Evolutionary conservation across 2,113 vertebrate species (phyloP).

Genomic region (Quiscalus mexicanus): DNA sequence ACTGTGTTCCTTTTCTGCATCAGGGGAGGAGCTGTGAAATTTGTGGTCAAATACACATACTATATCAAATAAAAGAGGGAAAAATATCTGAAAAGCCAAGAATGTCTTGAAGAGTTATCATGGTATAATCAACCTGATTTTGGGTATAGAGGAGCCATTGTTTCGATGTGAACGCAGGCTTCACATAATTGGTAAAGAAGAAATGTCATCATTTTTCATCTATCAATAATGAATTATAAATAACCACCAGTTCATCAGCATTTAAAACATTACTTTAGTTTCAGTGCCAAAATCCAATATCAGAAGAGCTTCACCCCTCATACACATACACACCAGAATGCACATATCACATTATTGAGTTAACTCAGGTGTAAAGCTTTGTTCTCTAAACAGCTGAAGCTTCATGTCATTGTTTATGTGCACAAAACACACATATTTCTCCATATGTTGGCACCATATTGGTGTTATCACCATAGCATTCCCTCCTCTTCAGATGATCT

Average conservation of each 20-base stretch:
- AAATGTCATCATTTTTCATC: not conserved
- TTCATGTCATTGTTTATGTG: slow-evolving; percentile 29
- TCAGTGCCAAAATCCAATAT: not conserved
- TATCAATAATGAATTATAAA: not conserved
- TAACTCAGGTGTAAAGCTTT: slow-evolving; percentile 46
- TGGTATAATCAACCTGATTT: not conserved
- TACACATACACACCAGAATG: not conserved
- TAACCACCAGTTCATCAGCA: not conserved
- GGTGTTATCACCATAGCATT: slow-evolving; percentile 49
- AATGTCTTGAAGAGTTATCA: not conserved
- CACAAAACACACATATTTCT: slow-evolving; percentile 38
- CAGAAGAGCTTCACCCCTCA: not conserved
- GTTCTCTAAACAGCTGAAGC: slow-evolving; percentile 27
- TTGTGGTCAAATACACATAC: not conserved
- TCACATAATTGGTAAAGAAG: not conserved
- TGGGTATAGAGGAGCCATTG: not conserved
- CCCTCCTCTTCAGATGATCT: slow-evolving; percentile 55
- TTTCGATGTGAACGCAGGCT: not conserved
- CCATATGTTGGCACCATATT: slow-evolving; percentile 62
- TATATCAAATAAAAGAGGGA: not conserved
- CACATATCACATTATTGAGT: not conserved
- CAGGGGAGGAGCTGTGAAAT: slow-evolving; percentile 41
- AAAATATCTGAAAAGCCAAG: not conserved
- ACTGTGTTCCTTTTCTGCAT: not conserved
- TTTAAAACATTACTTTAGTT: not conserved